Percentiles rank a stretch among this genome's conserved stretches.
phyloP scores from a whole-genome alignment of 2,888 invertebrate species.

The Dynastes tityus region DNA sequence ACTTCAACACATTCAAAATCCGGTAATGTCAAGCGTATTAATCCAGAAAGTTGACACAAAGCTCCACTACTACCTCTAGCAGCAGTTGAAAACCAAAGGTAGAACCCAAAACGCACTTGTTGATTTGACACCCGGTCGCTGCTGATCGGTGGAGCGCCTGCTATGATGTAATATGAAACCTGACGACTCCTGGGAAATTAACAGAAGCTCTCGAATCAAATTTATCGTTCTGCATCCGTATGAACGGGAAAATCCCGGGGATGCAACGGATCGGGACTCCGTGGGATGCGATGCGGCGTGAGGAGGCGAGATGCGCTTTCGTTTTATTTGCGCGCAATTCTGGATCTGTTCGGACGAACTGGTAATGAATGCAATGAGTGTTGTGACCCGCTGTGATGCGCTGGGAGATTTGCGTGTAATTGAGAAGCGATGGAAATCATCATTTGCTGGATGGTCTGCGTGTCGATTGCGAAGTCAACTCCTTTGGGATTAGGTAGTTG shows the following conservation, averaged over 20 bases:
- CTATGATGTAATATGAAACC: conserved; percentile 21
- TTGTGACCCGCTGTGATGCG: no score
- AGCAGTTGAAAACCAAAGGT: no score
- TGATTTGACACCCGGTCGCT: not conserved
- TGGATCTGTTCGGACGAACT: not conserved
- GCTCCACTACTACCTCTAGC: no score
- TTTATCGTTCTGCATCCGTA: not conserved
- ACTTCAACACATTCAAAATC: not conserved
- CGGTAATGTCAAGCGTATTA: not conserved
- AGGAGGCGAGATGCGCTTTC: not conserved
- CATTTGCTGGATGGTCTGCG: no score
- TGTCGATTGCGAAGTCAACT: no score
- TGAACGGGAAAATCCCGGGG: conserved; percentile 6
- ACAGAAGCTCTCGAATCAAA: conserved; percentile 16
- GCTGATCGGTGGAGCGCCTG: not conserved
- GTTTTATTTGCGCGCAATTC: not conserved
- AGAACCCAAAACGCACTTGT: not conserved
- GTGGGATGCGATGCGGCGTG: no score
- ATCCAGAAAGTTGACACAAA: conserved; percentile 10
- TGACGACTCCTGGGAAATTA: conserved; percentile 29
- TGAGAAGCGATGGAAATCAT: no score
- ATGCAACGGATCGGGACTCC: no score
- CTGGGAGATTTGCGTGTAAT: no score
- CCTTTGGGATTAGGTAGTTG: no score
- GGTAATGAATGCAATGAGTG: no score